These are phyloP conservation scores for Panagrolaimus sp. DNA, from an alignment of 1,140 invertebrate genomes.

Conservation along the genomic window DNA sequence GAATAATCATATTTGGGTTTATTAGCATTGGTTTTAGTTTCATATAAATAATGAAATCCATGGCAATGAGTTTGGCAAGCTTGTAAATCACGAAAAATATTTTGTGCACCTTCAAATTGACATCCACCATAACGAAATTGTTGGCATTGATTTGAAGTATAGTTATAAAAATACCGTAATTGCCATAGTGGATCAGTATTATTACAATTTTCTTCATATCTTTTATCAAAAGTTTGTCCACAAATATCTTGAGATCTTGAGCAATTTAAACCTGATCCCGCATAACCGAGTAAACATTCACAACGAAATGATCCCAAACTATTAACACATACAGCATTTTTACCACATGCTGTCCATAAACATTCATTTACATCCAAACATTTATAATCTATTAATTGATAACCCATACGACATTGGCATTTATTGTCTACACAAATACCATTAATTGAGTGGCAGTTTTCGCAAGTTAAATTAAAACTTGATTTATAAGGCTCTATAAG, in stretches of 20 bases:
- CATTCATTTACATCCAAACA: conserved; percentile 38
- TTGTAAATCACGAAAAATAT: conserved; percentile 41
- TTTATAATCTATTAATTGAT: conserved; percentile 19
- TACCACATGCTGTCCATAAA: conserved; percentile 28
- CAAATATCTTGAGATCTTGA: conserved; percentile 31
- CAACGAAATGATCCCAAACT: conserved; percentile 32
- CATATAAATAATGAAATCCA: not conserved
- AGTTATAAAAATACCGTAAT: conserved; percentile 33
- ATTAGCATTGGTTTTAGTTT: too few relatives aligned
- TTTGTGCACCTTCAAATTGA: conserved; percentile 27
- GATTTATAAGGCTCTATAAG: not conserved
- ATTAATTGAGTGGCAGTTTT: conserved; percentile 11
- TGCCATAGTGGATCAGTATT: conserved; percentile 20
- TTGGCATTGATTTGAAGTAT: conserved; percentile 22
- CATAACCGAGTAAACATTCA: conserved; percentile 36
- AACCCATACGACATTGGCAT: conserved; percentile 31
- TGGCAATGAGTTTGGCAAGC: conserved; percentile 28
- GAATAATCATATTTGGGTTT: too few relatives aligned
- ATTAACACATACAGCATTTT: conserved; percentile 31
- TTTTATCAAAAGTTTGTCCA: conserved; percentile 32
- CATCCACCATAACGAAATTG: conserved; percentile 52
- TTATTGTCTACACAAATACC: conserved; percentile 26
- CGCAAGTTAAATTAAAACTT: conserved; percentile 15
- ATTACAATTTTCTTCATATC: conserved; percentile 36
- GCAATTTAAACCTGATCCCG: conserved; percentile 40